Base-by-base conservation (phyloP, 2,113 vertebrate species). In the Lates calcarifer region DNA sequence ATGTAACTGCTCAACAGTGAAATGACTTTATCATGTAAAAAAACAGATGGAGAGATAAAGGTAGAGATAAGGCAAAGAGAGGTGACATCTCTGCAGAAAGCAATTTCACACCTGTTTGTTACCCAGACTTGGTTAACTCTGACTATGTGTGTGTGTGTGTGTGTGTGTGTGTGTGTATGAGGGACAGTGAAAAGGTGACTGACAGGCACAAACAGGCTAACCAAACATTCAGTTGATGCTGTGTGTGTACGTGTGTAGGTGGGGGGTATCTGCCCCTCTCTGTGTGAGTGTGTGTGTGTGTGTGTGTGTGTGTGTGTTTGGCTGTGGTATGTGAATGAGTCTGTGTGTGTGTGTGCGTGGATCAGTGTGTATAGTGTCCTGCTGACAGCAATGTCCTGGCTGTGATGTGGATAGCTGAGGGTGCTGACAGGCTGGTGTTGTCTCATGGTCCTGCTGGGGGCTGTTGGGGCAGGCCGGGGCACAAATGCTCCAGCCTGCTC, bases 351-450 rank as follows among this genome's bases (percentile, higher is more conserved):
- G 74, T 78, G 81, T 70, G 47, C 53, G 66, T 39, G 68, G 55
- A 43, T 79, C 35, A 45, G 82, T 65, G 67, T 83, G 69, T 73
- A 31, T 33, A 43, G 55, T 49, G 4, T 67, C 61, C 63, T 56
- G 85, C 60, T 90, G 89, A 91, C 86, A 90, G 74, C 68, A 82
- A 65, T 70, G 84, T 82, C 82, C 77, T 69, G 69, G 62, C 79
- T 83, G 81, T 71, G 81, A 88, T 87, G 79, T 78, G 85, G 76
- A 84, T 37, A 55, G 71, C 51, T 78, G 55, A 35, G 88, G 77
- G 85, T 79, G 89, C 69, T 85, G 92, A 94, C 92, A 91, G 88
- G 39, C 65, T 57, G 0, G 31, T 89, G 90, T 88, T 88, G 87
- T 78, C 83, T 84, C 70, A 73, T 53, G 24, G 79, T 67, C 64